A percentile compares a stretch with the other conserved stretches of the same genome.
Evolutionary conservation across 2,888 invertebrate species (phyloP).

Genomic region (Drosophila monieri): DNA sequence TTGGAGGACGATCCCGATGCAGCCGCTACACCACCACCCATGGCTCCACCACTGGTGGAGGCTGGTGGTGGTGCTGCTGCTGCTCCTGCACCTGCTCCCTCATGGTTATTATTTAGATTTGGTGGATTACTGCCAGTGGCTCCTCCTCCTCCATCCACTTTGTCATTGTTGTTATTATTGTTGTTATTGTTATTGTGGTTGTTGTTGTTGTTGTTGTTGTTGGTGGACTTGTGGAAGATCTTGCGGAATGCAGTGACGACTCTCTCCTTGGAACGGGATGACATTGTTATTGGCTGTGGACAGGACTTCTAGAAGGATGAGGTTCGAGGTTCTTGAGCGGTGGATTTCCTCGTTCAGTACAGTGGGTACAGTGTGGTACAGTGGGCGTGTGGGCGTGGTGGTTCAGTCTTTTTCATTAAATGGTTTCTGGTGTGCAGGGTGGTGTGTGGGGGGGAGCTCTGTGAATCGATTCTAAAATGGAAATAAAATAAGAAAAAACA

Average conservation of each 20-base stretch:
- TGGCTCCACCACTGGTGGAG: constrained; percentile 86
- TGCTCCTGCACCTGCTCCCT: constrained; percentile 46
- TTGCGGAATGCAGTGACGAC: constrained; percentile 92
- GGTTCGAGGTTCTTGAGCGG: constrained; percentile 28
- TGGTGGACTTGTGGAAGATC: constrained; percentile 87
- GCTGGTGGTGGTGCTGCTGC: constrained; percentile 23
- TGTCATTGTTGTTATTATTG: constrained; percentile 84
- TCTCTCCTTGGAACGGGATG: constrained; percentile 92
- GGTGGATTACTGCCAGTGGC: constrained; percentile 80
- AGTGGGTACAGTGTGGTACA: constrained; percentile 32
- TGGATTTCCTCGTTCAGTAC: constrained; percentile 42
- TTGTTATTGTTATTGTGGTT: constrained; percentile 78
- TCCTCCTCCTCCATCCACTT: constrained; percentile 85
- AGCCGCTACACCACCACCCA: constrained; percentile 81
- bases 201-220: constrained; percentile 88
- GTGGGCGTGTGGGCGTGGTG: constrained; percentile 38
- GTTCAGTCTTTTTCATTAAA: constrained; percentile 60
- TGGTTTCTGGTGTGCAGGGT: constrained; percentile 12
- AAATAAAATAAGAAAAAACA: neutral
- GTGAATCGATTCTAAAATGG: constrained; percentile 7
- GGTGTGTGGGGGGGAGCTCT: no score
- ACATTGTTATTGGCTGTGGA: constrained; percentile 85
- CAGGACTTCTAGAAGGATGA: neutral
- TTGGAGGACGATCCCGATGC: constrained; percentile 42
- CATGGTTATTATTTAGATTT: constrained; percentile 66